Base-by-base conservation (phyloP, 2,797 vertebrate genomes). In the Rhinophrynus dorsalis region DNA sequence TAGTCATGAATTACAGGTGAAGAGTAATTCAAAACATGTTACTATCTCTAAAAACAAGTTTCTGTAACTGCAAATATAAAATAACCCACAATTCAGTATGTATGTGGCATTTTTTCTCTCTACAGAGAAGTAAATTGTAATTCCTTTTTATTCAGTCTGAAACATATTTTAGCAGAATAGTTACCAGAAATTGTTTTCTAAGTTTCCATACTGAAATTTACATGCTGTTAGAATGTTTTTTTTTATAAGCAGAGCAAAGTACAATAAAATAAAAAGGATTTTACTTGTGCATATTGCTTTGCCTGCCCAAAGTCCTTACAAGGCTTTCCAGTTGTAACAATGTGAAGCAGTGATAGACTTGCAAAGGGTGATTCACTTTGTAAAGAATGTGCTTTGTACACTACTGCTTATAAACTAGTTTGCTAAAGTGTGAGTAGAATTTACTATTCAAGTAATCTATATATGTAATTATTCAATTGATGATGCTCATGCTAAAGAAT, bases 311-410 rank as follows among this genome's bases (percentile, higher is more conserved):
- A 44, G 23, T 59, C 50, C 6, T 52, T 42, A 24, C 20, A 23
- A 69, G 35, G 20, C 57, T 50, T 30, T 57, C 30, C 6, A 52
- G 17, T 26, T 18, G 6, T 59, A 57, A 42, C 45, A 68, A 38
- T 30, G 51, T 26, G 13, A 20, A 44, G 5, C 5, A 2, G 50
- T 20, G 11, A 40, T 20, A 29, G 6, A 42, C 18, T 24, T 29
- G 42, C 11, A 13, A 42, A 18, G 21, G 26, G 13, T 69, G 57
- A 45, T 33, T 26, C 37, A 33, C 23, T 47, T 67, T 13, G 26
- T 27, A 13, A 32, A 47, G 40, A 47, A 56, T 67, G 64, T 35
- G 17, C 37, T 61, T 44, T 44, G 20, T 61, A 32, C 6, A 42
- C 26, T 17, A 4, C 33, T 15, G 30, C 13, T 42, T 61, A 24